Evolutionary conservation across 1,140 invertebrate species (phyloP).

Genomic region (Ostrea edulis): DNA sequence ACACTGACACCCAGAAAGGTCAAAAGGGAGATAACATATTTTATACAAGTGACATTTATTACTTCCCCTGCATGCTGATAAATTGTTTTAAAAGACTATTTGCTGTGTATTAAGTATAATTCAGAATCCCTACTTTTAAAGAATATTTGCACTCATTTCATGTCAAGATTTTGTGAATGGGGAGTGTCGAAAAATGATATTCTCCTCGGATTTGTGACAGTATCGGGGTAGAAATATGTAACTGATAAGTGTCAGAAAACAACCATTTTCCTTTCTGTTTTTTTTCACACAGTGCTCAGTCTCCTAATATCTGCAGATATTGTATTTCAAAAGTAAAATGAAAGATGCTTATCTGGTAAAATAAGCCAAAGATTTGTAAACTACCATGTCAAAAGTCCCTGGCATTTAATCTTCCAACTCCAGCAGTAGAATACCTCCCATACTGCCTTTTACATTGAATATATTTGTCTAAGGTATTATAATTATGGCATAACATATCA

Average conservation of each 20-base stretch:
- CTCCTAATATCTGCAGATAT: background rate
- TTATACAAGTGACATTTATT: slow-evolving; percentile 26
- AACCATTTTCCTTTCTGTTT: background rate
- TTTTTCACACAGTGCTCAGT: slow-evolving; percentile 5
- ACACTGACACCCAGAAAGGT: slow-evolving; percentile 6
- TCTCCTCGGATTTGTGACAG: background rate
- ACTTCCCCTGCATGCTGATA: slow-evolving; percentile 24
- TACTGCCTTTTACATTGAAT: background rate
- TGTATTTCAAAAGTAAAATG: slow-evolving; percentile 22
- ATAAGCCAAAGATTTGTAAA: background rate
- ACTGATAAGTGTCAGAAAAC: background rate
- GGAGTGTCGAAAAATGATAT: background rate
- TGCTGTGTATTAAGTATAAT: background rate
- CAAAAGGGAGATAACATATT: background rate
- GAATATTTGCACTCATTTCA: slow-evolving; percentile 8
- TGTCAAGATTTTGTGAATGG: slow-evolving; percentile 31
- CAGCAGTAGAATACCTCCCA: slow-evolving; percentile 4
- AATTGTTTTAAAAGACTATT: slow-evolving; percentile 15
- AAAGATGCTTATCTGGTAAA: slow-evolving; percentile 35
- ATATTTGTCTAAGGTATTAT: background rate
- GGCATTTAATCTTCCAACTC: background rate
- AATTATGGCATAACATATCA: background rate
- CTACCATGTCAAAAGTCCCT: slow-evolving; percentile 2
- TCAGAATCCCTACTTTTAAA: background rate
- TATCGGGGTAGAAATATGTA: background rate